Evolutionary conservation across 2,113 vertebrate species (phyloP).

Genomic region (Oncorhynchus nerka): DNA sequence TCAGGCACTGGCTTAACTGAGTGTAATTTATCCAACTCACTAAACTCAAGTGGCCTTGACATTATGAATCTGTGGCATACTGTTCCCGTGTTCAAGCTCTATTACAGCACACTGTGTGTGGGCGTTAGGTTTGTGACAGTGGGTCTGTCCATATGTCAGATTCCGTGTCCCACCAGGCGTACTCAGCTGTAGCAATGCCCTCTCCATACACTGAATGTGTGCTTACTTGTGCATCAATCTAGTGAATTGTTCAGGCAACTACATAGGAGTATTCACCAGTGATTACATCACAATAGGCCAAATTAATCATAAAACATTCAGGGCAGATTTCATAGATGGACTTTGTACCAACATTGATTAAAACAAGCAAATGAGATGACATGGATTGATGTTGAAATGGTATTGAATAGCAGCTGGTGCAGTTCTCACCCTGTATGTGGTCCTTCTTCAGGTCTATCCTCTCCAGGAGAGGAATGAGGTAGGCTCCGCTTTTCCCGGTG

Average conservation of each 20-base stretch:
- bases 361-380: not conserved
- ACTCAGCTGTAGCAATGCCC: not conserved
- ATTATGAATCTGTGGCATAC: not conserved
- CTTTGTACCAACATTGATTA: too few species aligned
- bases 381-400: not conserved
- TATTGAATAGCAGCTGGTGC: not conserved
- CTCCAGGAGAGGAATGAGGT: constrained; percentile 74
- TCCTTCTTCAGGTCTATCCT: constrained; percentile 72
- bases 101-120: not conserved
- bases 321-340: not conserved
- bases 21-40: not conserved
- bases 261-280: not conserved
- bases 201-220: not conserved
- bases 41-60: not conserved
- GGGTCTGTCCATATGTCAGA: constrained; percentile 16
- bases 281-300: not conserved
- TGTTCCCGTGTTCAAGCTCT: not conserved
- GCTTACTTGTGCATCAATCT: not conserved
- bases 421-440: constrained; percentile 66
- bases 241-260: not conserved
- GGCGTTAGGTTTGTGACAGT: not conserved
- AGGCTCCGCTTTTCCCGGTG: constrained; percentile 74
- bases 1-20: not conserved
- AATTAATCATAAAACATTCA: not conserved
- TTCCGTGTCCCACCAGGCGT: not conserved